These are phyloP conservation scores for Gobio gobio DNA, from an alignment of 2,113 vertebrate species.

Conservation along the genomic window DNA sequence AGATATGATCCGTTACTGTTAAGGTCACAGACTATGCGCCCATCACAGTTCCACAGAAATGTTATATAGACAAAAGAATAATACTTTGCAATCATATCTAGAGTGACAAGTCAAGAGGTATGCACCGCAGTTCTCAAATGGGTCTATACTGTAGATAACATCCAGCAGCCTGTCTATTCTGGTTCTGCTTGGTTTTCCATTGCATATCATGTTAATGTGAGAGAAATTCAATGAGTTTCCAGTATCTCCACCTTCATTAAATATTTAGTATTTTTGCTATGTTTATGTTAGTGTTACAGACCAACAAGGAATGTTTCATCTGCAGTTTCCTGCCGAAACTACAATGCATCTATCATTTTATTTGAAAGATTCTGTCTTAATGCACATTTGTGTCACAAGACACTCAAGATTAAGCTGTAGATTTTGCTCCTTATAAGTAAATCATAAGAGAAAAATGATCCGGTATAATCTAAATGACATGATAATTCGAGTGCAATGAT, in stretches of 20 bases:
- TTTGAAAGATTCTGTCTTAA: constrained; percentile 33
- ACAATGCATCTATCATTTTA: constrained; percentile 29
- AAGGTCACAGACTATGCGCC: not conserved
- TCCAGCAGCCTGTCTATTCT: constrained; percentile 44
- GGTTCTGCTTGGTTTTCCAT: constrained; percentile 42
- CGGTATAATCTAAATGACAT: not conserved
- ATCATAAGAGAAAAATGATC: constrained; percentile 28
- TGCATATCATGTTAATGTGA: constrained; percentile 50
- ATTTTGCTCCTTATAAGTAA: constrained; percentile 30
- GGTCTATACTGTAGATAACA: constrained; percentile 25
- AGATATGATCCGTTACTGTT: not conserved
- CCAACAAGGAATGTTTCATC: constrained; percentile 44
- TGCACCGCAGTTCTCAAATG: constrained; percentile 23
- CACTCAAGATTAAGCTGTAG: constrained; percentile 11
- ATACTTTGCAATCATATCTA: constrained; percentile 19
- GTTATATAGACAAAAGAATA: not conserved
- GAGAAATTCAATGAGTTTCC: constrained; percentile 55
- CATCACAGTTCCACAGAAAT: constrained; percentile 1
- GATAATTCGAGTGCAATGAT: constrained; percentile 17
- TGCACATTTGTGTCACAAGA: constrained; percentile 13
- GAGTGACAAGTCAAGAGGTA: not conserved
- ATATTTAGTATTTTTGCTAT: constrained; percentile 58
- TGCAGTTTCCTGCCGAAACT: constrained; percentile 28
- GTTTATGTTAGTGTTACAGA: constrained; percentile 50
- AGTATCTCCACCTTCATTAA: constrained; percentile 58